Base-by-base conservation (phyloP, 1,140 invertebrate species). In the Diabrotica undecimpunctata region DNA sequence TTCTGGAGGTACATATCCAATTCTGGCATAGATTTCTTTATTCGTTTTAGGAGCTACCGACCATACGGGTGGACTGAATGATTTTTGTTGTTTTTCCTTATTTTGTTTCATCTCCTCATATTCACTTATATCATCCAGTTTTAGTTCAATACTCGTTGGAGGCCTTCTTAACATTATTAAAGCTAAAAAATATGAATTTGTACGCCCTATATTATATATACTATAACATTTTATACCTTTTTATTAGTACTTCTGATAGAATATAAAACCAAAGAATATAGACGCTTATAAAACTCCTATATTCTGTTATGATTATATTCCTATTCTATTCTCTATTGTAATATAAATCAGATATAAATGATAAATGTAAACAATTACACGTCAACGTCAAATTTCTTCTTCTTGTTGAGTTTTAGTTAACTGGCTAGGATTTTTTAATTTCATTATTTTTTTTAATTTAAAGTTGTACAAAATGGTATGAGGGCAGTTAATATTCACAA, bases 121-220 rank as follows among this genome's bases (percentile, higher is more conserved):
- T 75, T 92, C 90, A 70, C 85, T 82, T 36, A 92, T 79, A 79
- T 92, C 90, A 37, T 91, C 88, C 12, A 92, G 78, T 76, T 90
- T 90, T 67, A 92, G 79, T 67, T 89, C 88, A 67, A 92, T 88
- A 72, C 88, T 85, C 11, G 90, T 92, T 58, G 90, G 86, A 57
- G 87, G 88, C 61, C 90, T 82, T 66, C 90, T 82, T 76, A 92
- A 87, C 90, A 93, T 93, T 53, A 9, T 63, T 61, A 25, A 25
- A 25, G n/a, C 25, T 10, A 51, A 51, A 51, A 5, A 12, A 51
- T 51, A 12, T 10, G 1, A 51, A 10, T 10, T 51, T 51, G 46
- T 46, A 8, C 38, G 5, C 25, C 8, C 25, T 58, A 10, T 51
- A 12, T 11, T 53, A 8, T 53, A 0, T 53, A 0, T 53, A 8